These are phyloP conservation scores for Dyspetes luteomarginatus DNA, from an alignment of 2,888 invertebrate genomes.

Conservation along the genomic window DNA sequence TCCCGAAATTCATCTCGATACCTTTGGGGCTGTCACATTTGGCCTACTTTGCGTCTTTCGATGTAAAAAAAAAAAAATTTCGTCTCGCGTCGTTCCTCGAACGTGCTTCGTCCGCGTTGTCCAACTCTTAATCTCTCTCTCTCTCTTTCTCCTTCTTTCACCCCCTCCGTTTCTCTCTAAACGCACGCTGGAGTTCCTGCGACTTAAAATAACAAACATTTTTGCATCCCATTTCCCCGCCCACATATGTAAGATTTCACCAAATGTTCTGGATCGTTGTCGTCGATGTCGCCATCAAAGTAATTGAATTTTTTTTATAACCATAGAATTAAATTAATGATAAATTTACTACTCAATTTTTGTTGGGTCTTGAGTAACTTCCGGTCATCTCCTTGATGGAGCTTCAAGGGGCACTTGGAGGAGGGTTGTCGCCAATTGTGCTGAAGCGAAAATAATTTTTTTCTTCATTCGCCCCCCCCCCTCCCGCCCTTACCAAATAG, in stretches of 20 bases:
- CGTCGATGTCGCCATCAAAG: too few species aligned
- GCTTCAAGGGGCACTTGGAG: slow-evolving; percentile 21
- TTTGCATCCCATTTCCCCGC: slow-evolving; percentile 47
- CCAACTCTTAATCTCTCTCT: not conserved
- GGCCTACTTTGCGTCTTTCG: too few species aligned
- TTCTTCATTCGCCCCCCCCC: slow-evolving; percentile 57
- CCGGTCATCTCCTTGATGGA: slow-evolving; percentile 38
- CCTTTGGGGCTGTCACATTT: slow-evolving; percentile 21
- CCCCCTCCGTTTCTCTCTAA: slow-evolving; percentile 29
- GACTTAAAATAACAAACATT: slow-evolving; percentile 64
- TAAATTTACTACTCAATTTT: slow-evolving; percentile 13
- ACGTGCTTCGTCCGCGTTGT: slow-evolving; percentile 14
- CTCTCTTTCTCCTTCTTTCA: slow-evolving; percentile 4
- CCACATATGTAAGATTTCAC: slow-evolving; percentile 36
- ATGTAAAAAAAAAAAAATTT: too few species aligned
- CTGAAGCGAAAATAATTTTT: slow-evolving; percentile 71
- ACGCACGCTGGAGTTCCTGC: slow-evolving; percentile 61
- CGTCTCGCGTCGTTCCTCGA: too few species aligned
- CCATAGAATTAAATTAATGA: not conserved
- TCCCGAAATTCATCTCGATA: slow-evolving; percentile 41
- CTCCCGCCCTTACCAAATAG: slow-evolving; percentile 28
- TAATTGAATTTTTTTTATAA: not conserved
- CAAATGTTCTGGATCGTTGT: slow-evolving; percentile 19
- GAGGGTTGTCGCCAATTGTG: slow-evolving; percentile 54
- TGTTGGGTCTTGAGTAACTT: slow-evolving; percentile 5